phyloP scores from a whole-genome alignment of 1,140 invertebrate genomes.

The Zaprionus vittiger region DNA sequence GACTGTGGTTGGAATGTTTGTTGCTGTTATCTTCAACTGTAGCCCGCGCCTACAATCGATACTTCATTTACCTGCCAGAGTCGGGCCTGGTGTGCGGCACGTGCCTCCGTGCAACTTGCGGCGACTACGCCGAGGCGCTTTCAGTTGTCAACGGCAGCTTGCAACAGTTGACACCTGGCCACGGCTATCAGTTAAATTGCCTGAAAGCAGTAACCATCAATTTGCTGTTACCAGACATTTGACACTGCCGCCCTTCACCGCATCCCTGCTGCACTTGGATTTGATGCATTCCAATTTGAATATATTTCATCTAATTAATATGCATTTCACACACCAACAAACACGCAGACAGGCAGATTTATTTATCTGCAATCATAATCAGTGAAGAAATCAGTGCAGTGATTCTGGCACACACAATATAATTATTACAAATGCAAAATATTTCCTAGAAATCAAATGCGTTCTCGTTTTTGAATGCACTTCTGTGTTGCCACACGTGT shows the following conservation, averaged over 20 bases:
- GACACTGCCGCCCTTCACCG: neutral
- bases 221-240: constrained; percentile 15
- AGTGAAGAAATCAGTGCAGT: neutral
- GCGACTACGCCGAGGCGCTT: neutral
- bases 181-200: constrained; percentile 5
- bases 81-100: neutral
- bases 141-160: constrained; percentile 10
- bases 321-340: neutral
- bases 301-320: constrained; percentile 9
- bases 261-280: too few species aligned
- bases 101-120: constrained; percentile 1
- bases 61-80: constrained; percentile 29
- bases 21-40: constrained; percentile 4
- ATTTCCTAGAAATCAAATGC: neutral
- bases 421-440: neutral
- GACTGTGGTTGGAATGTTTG: neutral
- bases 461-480: neutral
- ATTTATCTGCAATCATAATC: neutral
- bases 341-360: too few species aligned
- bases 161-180: constrained; percentile 22
- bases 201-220: constrained; percentile 24
- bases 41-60: constrained; percentile 31
- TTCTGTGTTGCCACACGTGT: neutral
- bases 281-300: constrained; percentile 1
- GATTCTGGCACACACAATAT: neutral